A percentile compares a stretch with the other conserved stretches of the same genome.
These are phyloP conservation scores for Campaea margaritaria DNA, from an alignment of 2,888 invertebrate species.

Conservation along the genomic window DNA sequence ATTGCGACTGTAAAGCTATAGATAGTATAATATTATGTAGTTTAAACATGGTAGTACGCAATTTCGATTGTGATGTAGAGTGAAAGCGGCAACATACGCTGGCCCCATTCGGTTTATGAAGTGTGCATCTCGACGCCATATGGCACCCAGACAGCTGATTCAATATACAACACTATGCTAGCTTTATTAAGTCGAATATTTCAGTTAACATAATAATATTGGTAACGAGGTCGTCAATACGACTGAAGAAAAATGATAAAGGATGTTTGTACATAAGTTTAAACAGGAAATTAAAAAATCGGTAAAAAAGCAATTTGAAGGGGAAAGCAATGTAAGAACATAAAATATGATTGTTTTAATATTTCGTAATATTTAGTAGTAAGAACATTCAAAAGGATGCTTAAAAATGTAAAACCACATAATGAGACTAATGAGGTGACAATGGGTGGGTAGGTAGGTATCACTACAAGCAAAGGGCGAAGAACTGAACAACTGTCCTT, in stretches of 20 bases:
- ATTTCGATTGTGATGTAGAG: conserved; percentile 76
- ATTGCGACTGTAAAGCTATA: conserved; percentile 8
- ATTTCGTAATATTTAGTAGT: neutral
- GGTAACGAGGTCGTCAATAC: conserved; percentile 34
- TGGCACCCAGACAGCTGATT: conserved; percentile 76
- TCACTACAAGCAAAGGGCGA: conserved; percentile 56
- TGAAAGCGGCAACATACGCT: conserved; percentile 83
- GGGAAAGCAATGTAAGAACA: neutral
- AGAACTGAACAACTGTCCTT: conserved; percentile 77
- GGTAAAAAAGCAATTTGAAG: neutral
- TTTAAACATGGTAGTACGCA: conserved; percentile 50
- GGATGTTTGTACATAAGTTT: too few relatives aligned
- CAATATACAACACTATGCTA: conserved; percentile 51
- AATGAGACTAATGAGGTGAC: conserved; percentile 43
- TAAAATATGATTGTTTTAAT: neutral
- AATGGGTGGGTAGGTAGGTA: conserved; percentile 49
- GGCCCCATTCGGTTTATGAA: conserved; percentile 80
- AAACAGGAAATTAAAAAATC: too few relatives aligned
- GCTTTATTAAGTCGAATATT: conserved; percentile 33
- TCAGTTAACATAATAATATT: conserved; percentile 23
- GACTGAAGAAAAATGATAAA: too few relatives aligned
- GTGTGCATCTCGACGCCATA: conserved; percentile 79
- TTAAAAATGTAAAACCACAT: conserved; percentile 6
- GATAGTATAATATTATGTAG: conserved; percentile 3
- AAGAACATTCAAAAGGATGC: neutral